A percentile compares a stretch with the other conserved stretches of the same genome.
Evolutionary conservation across 2,113 vertebrate species (phyloP).

Genomic region (Mobula birostris): DNA sequence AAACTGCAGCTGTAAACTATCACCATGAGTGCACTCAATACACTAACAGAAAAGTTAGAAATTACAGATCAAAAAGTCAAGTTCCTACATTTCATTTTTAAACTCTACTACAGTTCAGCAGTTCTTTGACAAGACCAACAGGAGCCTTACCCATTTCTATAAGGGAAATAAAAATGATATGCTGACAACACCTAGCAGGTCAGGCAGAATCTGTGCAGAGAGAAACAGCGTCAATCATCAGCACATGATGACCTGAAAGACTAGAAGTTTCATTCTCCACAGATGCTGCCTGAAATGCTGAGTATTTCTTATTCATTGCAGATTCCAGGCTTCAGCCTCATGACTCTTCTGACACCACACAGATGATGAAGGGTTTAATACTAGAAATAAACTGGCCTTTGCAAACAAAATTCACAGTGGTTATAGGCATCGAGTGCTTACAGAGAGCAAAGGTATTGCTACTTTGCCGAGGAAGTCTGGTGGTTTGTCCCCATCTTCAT

Average conservation of each 20-base stretch:
- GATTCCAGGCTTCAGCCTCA: no score
- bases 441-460: slow-evolving; percentile 81
- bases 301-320: no score
- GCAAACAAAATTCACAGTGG: background rate
- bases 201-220: no score
- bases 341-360: background rate
- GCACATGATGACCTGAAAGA: no score
- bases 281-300: no score
- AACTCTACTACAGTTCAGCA: background rate
- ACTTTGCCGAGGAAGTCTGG: slow-evolving; percentile 87
- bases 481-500: slow-evolving; percentile 88
- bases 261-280: no score
- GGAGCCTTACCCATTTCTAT: background rate
- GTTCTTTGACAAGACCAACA: background rate
- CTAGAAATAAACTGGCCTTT: background rate
- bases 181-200: no score
- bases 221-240: no score
- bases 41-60: no score
- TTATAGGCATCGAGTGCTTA: slow-evolving; percentile 55
- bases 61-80: background rate
- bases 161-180: background rate
- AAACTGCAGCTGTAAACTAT: background rate
- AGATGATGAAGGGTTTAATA: background rate
- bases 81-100: background rate
- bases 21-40: background rate